phyloP scores from a whole-genome alignment of 2,113 vertebrate species.

The Chascanopsetta lugubris region DNA sequence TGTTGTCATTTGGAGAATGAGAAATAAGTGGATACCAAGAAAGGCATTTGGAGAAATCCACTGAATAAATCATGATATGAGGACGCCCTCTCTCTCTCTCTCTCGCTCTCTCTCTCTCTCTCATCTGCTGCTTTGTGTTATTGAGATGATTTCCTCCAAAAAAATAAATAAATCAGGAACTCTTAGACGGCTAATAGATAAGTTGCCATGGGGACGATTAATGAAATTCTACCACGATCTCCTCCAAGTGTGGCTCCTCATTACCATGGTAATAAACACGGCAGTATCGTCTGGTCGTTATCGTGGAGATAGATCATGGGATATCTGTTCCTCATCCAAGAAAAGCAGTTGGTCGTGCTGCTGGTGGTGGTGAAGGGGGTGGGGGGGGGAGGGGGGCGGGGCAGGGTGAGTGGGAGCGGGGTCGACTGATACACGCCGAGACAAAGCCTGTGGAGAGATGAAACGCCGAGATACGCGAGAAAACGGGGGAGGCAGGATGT shows the following conservation, averaged over 20 bases:
- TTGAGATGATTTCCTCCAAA: slow-evolving; percentile 6
- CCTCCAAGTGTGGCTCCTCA: slow-evolving; percentile 51
- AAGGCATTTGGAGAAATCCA: slow-evolving; percentile 21
- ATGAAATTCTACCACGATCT: slow-evolving; percentile 47
- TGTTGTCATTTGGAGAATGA: slow-evolving; percentile 29
- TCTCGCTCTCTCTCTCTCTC: too few species aligned
- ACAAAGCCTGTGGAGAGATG: slow-evolving; percentile 48
- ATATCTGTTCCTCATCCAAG: slow-evolving; percentile 36
- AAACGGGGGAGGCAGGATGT: slow-evolving; percentile 40
- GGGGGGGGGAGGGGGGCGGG: neutral
- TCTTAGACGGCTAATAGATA: slow-evolving; percentile 32
- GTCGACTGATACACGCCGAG: slow-evolving; percentile 22
- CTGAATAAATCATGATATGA: slow-evolving; percentile 60
- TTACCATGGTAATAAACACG: slow-evolving; percentile 64
- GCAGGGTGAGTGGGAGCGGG: neutral
- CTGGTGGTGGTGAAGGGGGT: neutral
- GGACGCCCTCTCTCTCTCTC: neutral
- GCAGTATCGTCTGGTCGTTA: slow-evolving; percentile 32
- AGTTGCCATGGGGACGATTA: slow-evolving; percentile 51
- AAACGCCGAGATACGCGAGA: slow-evolving; percentile 37
- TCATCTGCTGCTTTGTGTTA: slow-evolving; percentile 6
- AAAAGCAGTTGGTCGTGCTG: too few species aligned
- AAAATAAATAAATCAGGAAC: slow-evolving; percentile 18
- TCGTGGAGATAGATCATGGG: slow-evolving; percentile 50
- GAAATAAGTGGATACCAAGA: slow-evolving; percentile 1